Base-by-base conservation (phyloP, 2,888 invertebrate genomes). In the Suillia variegata region DNA sequence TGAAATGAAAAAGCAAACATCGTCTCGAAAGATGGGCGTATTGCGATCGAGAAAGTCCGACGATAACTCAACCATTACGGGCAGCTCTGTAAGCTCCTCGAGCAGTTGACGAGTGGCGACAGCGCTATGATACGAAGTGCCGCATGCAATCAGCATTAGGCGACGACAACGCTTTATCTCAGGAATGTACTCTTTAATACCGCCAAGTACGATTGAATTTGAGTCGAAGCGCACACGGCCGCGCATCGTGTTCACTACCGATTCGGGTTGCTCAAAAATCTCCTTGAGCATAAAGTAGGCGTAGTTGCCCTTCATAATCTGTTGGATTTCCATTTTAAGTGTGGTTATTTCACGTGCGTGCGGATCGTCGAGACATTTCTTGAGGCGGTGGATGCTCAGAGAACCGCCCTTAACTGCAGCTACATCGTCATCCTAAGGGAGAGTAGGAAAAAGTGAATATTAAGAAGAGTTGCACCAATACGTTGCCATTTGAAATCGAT, bases 261-360 rank as follows among this genome's bases (percentile, higher is more conserved):
- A 98, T 79, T 98, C 98, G 0, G 98, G 96, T 81, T 99, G 99
- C 81, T 99, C 99, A 84, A 97, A 99, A 79, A 99, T 99, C 87
- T 99, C 99, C 82, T 98, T 99, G 82, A 98, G 97, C 99, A 99
- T 99, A 83, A 98, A 99, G 68, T 94, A 96, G 71, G 93, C 92
- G 85, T 93, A 99, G 82, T 94, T 97, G 60, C 97, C 98, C 84
- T 98, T 98, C 99, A 99, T 99, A 70, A 99, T 99, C 83, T 99
- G 94, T 80, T 99, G 98, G 66, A 99, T 89, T 84, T 99, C 96
- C 89, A 98, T 90, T 82, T 98, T 98, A 3, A 99, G 84, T 0
- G 95, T 98, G 54, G 92, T 93, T 56, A 99, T 97, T 84, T 98
- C 98, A 67, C 99, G 88, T 45, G 92, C 89, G 77, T 93, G 91